phyloP scores from a whole-genome alignment of 1,140 invertebrate species.

The Hycleus cichorii region DNA sequence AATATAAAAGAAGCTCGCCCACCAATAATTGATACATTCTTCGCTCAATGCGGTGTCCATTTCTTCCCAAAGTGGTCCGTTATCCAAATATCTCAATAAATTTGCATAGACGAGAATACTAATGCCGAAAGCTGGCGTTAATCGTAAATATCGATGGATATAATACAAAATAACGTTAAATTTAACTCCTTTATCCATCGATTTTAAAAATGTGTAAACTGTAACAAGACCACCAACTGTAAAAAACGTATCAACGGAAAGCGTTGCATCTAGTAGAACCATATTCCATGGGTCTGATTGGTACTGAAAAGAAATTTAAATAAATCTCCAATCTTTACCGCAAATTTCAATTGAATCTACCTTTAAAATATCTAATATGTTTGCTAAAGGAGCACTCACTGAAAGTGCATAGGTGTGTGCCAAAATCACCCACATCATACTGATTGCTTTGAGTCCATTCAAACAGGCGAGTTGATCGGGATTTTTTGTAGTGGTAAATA shows the following conservation, averaged over 20 bases:
- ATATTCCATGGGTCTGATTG: neutral
- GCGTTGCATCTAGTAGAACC: conserved; percentile 21
- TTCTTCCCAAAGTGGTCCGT: conserved; percentile 45
- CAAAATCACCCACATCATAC: conserved; percentile 57
- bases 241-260: conserved; percentile 51
- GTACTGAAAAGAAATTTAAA: neutral
- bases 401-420: conserved; percentile 44
- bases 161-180: too few species aligned
- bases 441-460: conserved; percentile 50
- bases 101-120: conserved; percentile 48
- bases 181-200: too few species aligned
- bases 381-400: neutral
- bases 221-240: conserved; percentile 36
- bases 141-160: conserved; percentile 11
- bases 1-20: conserved; percentile 44
- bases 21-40: conserved; percentile 46
- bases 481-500: too few species aligned
- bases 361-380: neutral
- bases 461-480: conserved; percentile 42
- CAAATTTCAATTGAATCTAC: neutral
- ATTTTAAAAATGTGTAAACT: too few species aligned
- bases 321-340: too few species aligned
- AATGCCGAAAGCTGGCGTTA: conserved; percentile 46
- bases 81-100: conserved; percentile 46
- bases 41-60: conserved; percentile 31